A percentile compares a stretch with the other conserved stretches of the same genome.
Conservation (phyloP, 2,797 vertebrate genomes). For the Sciaenops ocellatus region DNA sequence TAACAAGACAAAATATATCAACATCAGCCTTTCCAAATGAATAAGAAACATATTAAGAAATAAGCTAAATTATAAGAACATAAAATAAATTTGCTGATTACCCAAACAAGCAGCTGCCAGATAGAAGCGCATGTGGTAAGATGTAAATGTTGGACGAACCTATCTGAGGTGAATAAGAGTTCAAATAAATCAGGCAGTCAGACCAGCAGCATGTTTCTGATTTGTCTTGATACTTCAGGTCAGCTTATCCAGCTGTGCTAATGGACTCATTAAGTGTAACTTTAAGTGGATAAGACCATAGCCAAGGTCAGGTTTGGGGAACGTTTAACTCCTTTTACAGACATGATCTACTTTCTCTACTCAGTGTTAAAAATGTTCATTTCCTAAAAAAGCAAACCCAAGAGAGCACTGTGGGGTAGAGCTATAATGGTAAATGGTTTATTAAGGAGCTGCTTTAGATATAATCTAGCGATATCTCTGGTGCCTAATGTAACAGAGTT, state of each 20-base stretch:
- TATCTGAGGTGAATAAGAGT: background rate
- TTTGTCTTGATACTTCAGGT: slow-evolving; percentile 25
- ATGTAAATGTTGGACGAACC: background rate
- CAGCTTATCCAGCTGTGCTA: slow-evolving; percentile 67
- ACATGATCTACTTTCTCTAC: slow-evolving; percentile 3
- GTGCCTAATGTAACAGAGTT: background rate
- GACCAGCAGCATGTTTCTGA: slow-evolving; percentile 9
- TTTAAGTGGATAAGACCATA: slow-evolving; percentile 7
- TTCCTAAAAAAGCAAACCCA: slow-evolving; percentile 19
- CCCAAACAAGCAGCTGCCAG: no score
- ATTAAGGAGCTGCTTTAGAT: background rate
- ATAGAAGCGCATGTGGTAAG: background rate
- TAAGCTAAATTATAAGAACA: no score
- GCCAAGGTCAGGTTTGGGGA: slow-evolving; percentile 12
- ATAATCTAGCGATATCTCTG: background rate
- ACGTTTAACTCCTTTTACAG: slow-evolving; percentile 24
- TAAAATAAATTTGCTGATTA: no score
- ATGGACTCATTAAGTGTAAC: slow-evolving; percentile 39
- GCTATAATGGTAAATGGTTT: background rate
- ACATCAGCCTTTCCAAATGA: background rate
- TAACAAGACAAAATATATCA: background rate
- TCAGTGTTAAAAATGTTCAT: background rate
- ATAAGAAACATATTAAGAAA: background rate
- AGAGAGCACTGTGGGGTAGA: background rate
- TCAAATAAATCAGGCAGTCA: slow-evolving; percentile 19